Conservation (phyloP, 2,888 invertebrate genomes). For the Graphium colonna region DNA sequence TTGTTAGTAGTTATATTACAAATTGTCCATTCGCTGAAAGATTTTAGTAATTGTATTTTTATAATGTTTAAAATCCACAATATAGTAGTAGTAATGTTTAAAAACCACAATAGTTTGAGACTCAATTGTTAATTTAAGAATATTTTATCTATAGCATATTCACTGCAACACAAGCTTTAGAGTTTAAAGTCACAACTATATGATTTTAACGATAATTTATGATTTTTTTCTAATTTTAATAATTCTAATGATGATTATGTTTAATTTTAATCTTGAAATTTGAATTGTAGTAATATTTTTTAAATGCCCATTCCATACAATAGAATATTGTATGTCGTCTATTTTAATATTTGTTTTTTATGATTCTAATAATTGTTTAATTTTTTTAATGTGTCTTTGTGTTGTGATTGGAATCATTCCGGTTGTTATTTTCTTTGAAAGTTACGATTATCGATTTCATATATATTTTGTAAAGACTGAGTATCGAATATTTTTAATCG, state of each 20-base stretch:
- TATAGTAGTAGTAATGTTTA: too few species aligned
- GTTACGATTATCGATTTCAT: slow-evolving; percentile 22
- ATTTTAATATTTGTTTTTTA: background rate
- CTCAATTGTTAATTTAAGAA: slow-evolving; percentile 1
- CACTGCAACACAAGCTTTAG: slow-evolving; percentile 6
- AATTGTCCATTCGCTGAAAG: background rate
- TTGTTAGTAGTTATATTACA: background rate
- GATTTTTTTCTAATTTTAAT: background rate
- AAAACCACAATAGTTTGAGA: background rate
- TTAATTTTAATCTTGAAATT: slow-evolving; percentile 6
- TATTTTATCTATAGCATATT: background rate
- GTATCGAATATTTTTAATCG: slow-evolving; percentile 31
- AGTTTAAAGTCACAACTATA: background rate
- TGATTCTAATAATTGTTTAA: background rate
- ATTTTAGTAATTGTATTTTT: too few species aligned
- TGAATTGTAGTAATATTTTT: background rate
- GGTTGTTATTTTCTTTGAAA: slow-evolving; percentile 29
- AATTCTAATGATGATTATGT: background rate
- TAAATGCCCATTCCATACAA: slow-evolving; percentile 10
- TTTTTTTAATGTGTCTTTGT: background rate
- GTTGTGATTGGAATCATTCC: slow-evolving; percentile 24
- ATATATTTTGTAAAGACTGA: slow-evolving; percentile 41
- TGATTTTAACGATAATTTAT: background rate
- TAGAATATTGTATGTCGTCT: slow-evolving; percentile 1
- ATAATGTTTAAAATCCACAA: too few species aligned